Evolutionary conservation across 2,888 invertebrate species (phyloP), one percentile per base, ranked within the genome.

Genomic region (Calliphora vomitoria): DNA sequence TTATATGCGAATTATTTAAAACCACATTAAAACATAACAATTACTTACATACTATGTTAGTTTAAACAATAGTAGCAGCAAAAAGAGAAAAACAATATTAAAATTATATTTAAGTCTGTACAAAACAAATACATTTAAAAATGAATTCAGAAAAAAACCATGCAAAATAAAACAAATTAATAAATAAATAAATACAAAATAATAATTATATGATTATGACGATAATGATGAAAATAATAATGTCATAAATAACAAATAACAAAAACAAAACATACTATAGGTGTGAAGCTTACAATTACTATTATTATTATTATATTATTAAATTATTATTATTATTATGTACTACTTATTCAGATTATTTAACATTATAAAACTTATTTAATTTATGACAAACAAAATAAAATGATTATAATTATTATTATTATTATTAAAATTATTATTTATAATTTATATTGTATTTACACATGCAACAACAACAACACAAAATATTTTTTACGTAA

Each of bases 401-500:
- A 85, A 72, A 8, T 41, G 4, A 41, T 8, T 41, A 41, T 41
- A 8, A 41, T 41, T 6, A 44, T 44, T 44, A 44, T 76, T 66
- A 66, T 62, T 74, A 85, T 60, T 71, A 81, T 55, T 76, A 44
- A 41, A 47, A 41, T 79, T 80, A 84, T 78, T 86, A 85, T 72
- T 86, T 83, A 79, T 86, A 71, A 84, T 79, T 84, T 84, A 79
- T 80, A 80, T 85, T 85, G 78, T 82, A 87, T 87, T 87, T 84
- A 87, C 84, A 84, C 78, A 78, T 84, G 78, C 78, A 87, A 81
- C 76, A 84, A 74, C 75, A 82, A 72, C 84, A 87, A 87, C 83
- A 87, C 83, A 87, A 87, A 82, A 82, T 82, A 86, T 84, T 80
- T 81, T 84, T 87, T 87, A 82, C 78, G 81, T 88, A 88, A 88